Evolutionary conservation across 1,140 invertebrate genomes (phyloP).

Genomic region (Ladona fulva): DNA sequence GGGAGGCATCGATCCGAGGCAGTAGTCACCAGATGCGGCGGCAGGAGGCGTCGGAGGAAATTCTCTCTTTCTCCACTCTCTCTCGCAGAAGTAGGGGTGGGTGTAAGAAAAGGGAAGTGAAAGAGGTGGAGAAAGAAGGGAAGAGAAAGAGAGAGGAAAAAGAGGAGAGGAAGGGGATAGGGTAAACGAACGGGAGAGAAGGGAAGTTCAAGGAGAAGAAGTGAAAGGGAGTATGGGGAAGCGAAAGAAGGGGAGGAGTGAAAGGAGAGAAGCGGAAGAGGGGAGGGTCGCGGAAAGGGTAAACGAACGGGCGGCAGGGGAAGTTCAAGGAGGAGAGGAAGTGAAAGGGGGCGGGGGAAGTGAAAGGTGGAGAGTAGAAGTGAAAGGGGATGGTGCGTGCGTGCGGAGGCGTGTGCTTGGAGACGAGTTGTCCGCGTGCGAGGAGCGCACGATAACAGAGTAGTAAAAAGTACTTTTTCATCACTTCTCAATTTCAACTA

Average conservation of each 20-base stretch:
- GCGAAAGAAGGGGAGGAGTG: conserved; percentile 23
- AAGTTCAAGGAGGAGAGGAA: not conserved
- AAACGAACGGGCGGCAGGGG: not conserved
- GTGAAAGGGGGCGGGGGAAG: not conserved
- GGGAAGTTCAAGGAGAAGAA: not conserved
- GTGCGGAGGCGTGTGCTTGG: conserved; percentile 22
- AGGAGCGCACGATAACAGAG: too few relatives aligned
- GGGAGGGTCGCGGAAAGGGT: conserved; percentile 14
- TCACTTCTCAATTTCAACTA: too few relatives aligned
- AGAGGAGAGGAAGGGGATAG: conserved; percentile 26
- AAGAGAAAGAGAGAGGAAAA: conserved; percentile 32
- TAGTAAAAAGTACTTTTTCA: too few relatives aligned
- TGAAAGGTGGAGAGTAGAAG: conserved; percentile 32
- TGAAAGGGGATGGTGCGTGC: conserved; percentile 28
- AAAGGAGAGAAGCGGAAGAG: conserved; percentile 33
- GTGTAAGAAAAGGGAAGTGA: not conserved
- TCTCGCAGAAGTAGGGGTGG: too few relatives aligned
- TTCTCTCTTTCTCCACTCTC: too few relatives aligned
- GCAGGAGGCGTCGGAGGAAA: too few relatives aligned
- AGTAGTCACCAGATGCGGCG: too few relatives aligned
- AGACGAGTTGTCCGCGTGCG: conserved; percentile 28
- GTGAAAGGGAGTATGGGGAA: conserved; percentile 11
- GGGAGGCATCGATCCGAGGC: too few relatives aligned
- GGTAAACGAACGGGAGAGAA: too few relatives aligned
- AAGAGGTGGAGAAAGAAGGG: conserved; percentile 14